Base-by-base conservation (phyloP, 2,113 vertebrate genomes). In the Panthera tigris region DNA sequence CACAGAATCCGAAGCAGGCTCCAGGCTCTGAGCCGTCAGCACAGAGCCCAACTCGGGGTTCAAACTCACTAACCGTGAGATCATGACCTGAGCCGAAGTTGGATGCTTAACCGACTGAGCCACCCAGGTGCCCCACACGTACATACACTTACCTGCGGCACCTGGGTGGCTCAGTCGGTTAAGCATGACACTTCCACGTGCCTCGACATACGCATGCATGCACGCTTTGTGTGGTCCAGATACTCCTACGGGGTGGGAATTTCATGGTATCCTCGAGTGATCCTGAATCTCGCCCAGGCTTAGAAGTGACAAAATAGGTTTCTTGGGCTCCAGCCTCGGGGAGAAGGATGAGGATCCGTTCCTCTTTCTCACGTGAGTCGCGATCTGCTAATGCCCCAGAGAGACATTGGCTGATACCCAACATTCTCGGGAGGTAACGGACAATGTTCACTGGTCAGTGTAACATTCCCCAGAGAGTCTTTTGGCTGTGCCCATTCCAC, bases 321-420 rank as follows among this genome's bases (percentile, higher is more conserved):
- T 81, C 69, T 31, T 5, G 48, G 6, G 15, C 27, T 5, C 13
- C 66, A 19, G 9, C 29, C 4, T 0, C 14, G 15, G 39, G 48
- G 29, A 36, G 89, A 25, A 76, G 19, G 12, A 4, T 7, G 16
- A 29, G 16, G 5, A 36, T 45, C 7, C 14, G 19, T 4, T n/a
- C 55, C 68, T 31, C 9, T 13, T 68, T 25, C 82, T 65, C n/a
- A 31, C n/a, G 18, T 19, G 57, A 87, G 33, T 73, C 90, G 73
- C 83, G 7, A 45, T 3, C 29, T 23, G 16, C 0, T 0, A 78
- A 16, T 13, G 7, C 11, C 52, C 33, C 76, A 7, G 55, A 0
- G 3, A 18, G 55, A 82, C 31, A 18, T 4, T 73, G 69, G 57
- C 45, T 9, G 66, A 31, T 8, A 7, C 31, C 65, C 66, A 41